Base-by-base conservation (phyloP, 2,888 invertebrate genomes). In the Leptinotarsa haldemani region DNA sequence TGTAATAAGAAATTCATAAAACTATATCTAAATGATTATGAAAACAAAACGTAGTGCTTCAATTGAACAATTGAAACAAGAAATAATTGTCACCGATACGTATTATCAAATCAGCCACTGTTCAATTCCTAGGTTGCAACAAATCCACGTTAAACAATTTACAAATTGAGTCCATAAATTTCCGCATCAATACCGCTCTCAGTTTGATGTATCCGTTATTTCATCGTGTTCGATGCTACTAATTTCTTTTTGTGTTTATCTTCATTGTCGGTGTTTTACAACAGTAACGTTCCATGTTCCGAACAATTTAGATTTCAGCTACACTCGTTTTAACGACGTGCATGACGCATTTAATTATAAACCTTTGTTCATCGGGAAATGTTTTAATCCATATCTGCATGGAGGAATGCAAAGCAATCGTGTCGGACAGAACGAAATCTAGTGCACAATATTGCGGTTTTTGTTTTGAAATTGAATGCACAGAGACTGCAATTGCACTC, bases 251-350 rank as follows among this genome's bases (percentile, higher is more conserved):
- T 50, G 65, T 69, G 48, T 67, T 65, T 48, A 73, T 73, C 73
- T 65, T 69, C 69, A 65, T 65, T 65, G 69, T 65, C 73, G 73
- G 56, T 65, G 56, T 73, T 53, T 65, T 69, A 69, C 73, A 69
- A 69, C 65, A 47, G 53, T 63, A 69, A 58, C 69, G 64, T 65
- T 69, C 65, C 73, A 73, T 73, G 65, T 73, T 73, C 69, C 73
- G 64, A 73, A 69, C 73, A 65, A 73, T 73, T 73, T 69, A 64
- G 64, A 69, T 69, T 73, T 69, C 69, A 65, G 65, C 69, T 69
- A 56, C 65, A 73, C 69, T 73, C 69, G 65, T 73, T 73, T 69
- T 52, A 66, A 66, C 73, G 47, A 63, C 69, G 70, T 70, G 73
- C 47, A 63, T 70, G 61, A 66, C 66, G 70, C 70, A 73, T 73